Conservation (phyloP, 2,113 vertebrate genomes). For the Sinocyclocheilus maitianheensis region DNA sequence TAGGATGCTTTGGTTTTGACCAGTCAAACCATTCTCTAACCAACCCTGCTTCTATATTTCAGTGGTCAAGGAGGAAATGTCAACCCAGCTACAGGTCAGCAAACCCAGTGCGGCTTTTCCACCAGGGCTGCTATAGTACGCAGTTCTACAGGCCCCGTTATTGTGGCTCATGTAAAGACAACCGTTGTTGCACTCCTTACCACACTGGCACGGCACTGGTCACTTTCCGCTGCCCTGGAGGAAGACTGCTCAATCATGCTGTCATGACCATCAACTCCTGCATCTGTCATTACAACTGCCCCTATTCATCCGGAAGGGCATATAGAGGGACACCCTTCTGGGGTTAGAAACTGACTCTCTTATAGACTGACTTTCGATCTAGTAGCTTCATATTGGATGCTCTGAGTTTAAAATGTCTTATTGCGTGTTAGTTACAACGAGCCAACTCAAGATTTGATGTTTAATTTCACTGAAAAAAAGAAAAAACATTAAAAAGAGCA, state of each 20-base stretch:
- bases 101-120: conserved; percentile 63
- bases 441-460: background rate
- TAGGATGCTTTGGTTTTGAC: background rate
- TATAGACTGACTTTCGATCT: background rate
- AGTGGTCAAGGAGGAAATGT: conserved; percentile 66
- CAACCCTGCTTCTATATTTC: conserved; percentile 23
- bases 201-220: conserved; percentile 67
- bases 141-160: conserved; percentile 63
- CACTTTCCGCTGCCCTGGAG: conserved; percentile 69
- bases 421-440: background rate
- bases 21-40: background rate
- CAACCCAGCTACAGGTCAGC: conserved; percentile 67
- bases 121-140: conserved; percentile 74
- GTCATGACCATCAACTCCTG: conserved; percentile 80
- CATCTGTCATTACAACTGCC: conserved; percentile 75
- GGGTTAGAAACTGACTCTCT: conserved; percentile 26
- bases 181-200: conserved; percentile 75
- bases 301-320: conserved; percentile 52
- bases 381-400: conserved; percentile 2
- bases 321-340: conserved; percentile 39
- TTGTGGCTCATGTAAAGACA: conserved; percentile 73
- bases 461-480: background rate
- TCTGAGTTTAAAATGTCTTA: background rate
- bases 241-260: conserved; percentile 58
- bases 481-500: background rate